phyloP scores from a whole-genome alignment of 2,113 vertebrate genomes.

The Leptobrachium leishanense region DNA sequence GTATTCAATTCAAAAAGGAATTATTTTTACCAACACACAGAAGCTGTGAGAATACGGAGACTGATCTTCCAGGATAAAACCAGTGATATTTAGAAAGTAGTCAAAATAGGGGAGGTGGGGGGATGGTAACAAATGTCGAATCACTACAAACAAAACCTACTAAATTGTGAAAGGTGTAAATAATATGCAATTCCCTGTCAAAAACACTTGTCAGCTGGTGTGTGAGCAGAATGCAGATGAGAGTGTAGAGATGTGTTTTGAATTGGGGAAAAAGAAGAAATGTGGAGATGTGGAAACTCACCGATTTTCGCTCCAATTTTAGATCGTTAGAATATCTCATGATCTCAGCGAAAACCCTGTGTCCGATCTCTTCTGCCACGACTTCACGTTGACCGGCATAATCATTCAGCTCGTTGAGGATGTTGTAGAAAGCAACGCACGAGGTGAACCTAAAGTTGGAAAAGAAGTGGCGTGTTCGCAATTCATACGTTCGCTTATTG shows the following conservation, averaged over 20 bases:
- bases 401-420: slow-evolving; percentile 94
- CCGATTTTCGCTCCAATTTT: slow-evolving; percentile 93
- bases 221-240: background rate
- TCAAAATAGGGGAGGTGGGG: no score
- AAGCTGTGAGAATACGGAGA: no score
- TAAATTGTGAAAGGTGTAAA: no score
- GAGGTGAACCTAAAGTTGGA: slow-evolving; percentile 83
- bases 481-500: no score
- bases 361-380: slow-evolving; percentile 95
- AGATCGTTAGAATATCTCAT: slow-evolving; percentile 94
- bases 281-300: slow-evolving; percentile 64
- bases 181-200: background rate
- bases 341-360: slow-evolving; percentile 91
- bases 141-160: no score
- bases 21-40: no score
- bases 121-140: no score
- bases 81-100: no score
- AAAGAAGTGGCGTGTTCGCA: no score
- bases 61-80: no score
- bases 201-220: background rate
- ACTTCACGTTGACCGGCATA: slow-evolving; percentile 96
- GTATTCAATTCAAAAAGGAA: no score
- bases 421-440: slow-evolving; percentile 90
- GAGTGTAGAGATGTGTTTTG: background rate
- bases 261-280: background rate